Conservation (phyloP, 1,140 invertebrate species). For the Drosophila setifemur region DNA sequence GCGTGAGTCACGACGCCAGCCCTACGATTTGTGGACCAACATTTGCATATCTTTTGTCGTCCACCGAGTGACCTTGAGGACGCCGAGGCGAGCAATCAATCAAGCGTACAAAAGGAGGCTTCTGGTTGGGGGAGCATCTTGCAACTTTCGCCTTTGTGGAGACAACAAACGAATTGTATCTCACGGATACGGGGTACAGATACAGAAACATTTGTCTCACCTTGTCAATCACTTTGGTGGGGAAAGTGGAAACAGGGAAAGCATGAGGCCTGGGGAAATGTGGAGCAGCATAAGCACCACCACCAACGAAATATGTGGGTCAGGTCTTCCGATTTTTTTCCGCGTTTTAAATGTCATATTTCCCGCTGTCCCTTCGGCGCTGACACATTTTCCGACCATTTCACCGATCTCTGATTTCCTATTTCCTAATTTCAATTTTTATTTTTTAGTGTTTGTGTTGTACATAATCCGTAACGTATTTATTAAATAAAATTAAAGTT, state of each 20-base stretch:
- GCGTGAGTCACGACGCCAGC: conserved; percentile 11
- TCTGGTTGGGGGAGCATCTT: conserved; percentile 8
- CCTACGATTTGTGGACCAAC: not conserved
- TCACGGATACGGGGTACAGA: conserved; percentile 18
- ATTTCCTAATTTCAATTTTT: conserved; percentile 26
- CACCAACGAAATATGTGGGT: conserved; percentile 26
- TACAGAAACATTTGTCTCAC: conserved; percentile 43
- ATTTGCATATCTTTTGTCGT: conserved; percentile 64
- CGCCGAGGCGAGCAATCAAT: conserved; percentile 60
- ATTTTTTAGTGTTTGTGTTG: not conserved
- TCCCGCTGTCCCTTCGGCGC: not conserved
- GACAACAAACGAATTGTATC: conserved; percentile 32
- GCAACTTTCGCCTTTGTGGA: conserved; percentile 32
- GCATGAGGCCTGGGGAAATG: not conserved
- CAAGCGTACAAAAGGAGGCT: conserved; percentile 38
- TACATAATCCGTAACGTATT: too few species aligned
- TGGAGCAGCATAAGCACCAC: not conserved
- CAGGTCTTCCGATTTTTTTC: conserved; percentile 10
- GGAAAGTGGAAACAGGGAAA: not conserved
- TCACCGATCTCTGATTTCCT: conserved; percentile 28
- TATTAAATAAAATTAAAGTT: too few species aligned
- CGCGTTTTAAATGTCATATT: conserved; percentile 36
- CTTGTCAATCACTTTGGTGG: conserved; percentile 52
- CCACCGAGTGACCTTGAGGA: conserved; percentile 63
- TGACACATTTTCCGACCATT: conserved; percentile 21